Evolutionary conservation across 2,113 vertebrate genomes (phyloP), one percentile per base, ranked within the genome.

Genomic region (Sciurus niger): DNA sequence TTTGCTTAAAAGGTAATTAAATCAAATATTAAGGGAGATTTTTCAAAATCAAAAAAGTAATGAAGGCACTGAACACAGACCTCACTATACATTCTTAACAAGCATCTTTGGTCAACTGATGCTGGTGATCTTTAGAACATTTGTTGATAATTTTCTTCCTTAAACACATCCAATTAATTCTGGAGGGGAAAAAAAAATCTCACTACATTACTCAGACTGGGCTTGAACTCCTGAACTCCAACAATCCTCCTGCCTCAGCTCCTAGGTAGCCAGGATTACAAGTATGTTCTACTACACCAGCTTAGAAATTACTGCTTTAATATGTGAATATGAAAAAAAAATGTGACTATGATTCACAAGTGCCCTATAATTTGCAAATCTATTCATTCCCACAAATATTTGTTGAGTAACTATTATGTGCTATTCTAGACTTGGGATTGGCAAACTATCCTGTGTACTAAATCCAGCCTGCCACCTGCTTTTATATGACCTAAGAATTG

Each of bases 1-100:
- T 90, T 34, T 94, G 28, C 17, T 88, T 46, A 84, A 24, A 94
- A 95, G 17, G 25, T 60, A 84, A 88, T 84, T 40, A 91, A 83
- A 80, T 89, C 51, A 82, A 68, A 58, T 63, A 77, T 63, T 87
- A 77, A 95, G 58, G 13, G 63, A 18, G 28, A 84, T 80, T 96
- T 85, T 95, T 83, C 65, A 79, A 84, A 48, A 58, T 79, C 67
- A 25, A 84, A 85, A 82, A 76, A 88, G 80, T 30, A 58, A 48
- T 55, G 48, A 55, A 70, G 22, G 17, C 4, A 46, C 17, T 17
- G 9, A 87, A 84, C 53, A 78, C 40, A 9, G 40, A 91, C 60
- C 65, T 83, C 10, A 48, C 6, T 34, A 14, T 24, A 85, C 16
- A 70, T 63, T 63, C 60, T 63, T 63, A 63, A 63, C 60, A 28